Conservation (phyloP, 1,140 invertebrate species). For the Drosophila melanica region DNA sequence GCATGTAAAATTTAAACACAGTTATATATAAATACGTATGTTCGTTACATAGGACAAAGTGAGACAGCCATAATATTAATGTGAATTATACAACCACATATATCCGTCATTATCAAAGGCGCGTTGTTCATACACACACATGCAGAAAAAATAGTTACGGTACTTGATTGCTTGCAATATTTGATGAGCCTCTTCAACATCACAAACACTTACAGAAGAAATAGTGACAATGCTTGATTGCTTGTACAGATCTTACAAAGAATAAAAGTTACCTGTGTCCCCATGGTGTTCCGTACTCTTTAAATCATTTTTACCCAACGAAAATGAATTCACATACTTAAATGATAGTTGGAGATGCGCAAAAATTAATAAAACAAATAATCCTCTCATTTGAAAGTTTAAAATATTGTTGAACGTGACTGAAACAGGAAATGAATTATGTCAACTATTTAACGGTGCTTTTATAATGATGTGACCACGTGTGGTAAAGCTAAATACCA, state of each 20-base stretch:
- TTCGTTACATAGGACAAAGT: not conserved
- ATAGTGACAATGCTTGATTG: too few relatives aligned
- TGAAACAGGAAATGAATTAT: not conserved
- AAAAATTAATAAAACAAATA: constrained; percentile 18
- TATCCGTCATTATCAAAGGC: constrained; percentile 6
- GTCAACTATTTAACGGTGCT: constrained; percentile 26
- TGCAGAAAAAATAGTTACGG: not conserved
- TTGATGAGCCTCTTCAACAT: not conserved
- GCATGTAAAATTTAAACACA: too few relatives aligned
- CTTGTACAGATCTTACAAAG: too few relatives aligned
- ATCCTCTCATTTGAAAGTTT: constrained; percentile 2
- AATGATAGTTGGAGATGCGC: constrained; percentile 13
- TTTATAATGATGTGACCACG: constrained; percentile 9
- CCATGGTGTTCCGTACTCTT: constrained; percentile 6
- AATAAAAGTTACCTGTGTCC: constrained; percentile 15
- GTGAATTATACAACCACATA: constrained; percentile 4
- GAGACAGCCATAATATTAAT: constrained; percentile 14
- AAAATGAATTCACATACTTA: constrained; percentile 30
- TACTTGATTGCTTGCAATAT: too few relatives aligned
- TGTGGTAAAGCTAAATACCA: too few relatives aligned
- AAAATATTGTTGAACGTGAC: not conserved
- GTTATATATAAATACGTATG: not conserved
- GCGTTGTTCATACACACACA: not conserved
- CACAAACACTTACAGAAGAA: too few relatives aligned
- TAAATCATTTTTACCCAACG: constrained; percentile 50